Base-by-base conservation (phyloP, 2,113 vertebrate species). In the Romanogobio albipinnatus region DNA sequence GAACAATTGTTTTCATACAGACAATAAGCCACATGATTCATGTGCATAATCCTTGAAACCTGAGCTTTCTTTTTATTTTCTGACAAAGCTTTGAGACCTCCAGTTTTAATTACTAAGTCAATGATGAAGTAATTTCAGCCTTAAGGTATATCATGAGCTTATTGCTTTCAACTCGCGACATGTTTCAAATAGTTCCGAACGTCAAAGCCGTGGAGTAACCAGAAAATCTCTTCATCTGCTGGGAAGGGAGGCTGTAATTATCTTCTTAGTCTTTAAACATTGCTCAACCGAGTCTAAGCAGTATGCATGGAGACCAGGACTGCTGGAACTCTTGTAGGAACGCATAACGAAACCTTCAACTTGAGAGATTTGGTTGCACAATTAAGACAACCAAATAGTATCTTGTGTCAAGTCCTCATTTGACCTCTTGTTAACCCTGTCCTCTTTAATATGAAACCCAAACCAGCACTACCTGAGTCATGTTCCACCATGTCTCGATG, bases 71-170 rank as follows among this genome's bases (percentile, higher is more conserved):
- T 79, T 82, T 45, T 10, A 29, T 83, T 71, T 33, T 87, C 8
- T 53, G 64, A 29, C 45, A 73, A 83, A 45, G 71, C 13, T 92
- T 90, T 91, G 88, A 85, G 85, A 89, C 91, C 91, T 94, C 90
- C 92, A 95, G 90, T 82, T 74, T 24, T 93, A 87, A 95, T 93
- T 93, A 91, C 85, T 91, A 85, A 91, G 90, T 86, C 89, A 75
- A 39, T 26, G 77, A 93, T 87, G 86, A 71, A 58, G 88, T 87
- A 83, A 68, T 86, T 93, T 89, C 73, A 47, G 92, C 92, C 91
- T 91, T 87, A 81, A 89, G 86, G 81, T 86, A 51, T 53, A 86
- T 86, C 89, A 77, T 80, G 87, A 89, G 82, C 84, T 89, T 91
- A 87, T 87, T 83, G 85, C 84, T 87, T 88, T 88, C 89, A 90